These are phyloP conservation scores for Drosophila asahinai DNA, from an alignment of 1,140 invertebrate genomes.

Conservation along the genomic window DNA sequence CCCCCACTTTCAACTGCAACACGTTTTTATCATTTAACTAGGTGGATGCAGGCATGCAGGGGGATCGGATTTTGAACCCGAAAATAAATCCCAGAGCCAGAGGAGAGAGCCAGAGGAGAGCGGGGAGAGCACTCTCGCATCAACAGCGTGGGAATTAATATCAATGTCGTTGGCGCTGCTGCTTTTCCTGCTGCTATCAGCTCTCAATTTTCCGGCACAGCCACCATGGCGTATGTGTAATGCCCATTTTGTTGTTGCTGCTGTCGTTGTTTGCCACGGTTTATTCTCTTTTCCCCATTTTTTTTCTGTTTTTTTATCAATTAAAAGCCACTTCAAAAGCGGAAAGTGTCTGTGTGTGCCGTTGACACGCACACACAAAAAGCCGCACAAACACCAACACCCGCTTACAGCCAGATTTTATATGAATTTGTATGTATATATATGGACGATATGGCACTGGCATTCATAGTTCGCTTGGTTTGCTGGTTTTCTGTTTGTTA, in stretches of 20 bases:
- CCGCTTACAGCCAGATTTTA: slow-evolving; percentile 33
- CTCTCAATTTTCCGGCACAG: slow-evolving; percentile 64
- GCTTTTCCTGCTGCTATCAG: slow-evolving; percentile 68
- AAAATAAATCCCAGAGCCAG: slow-evolving; percentile 44
- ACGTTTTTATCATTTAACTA: slow-evolving; percentile 79
- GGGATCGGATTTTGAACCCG: slow-evolving; percentile 1
- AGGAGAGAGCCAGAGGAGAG: not conserved
- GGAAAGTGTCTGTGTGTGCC: slow-evolving; percentile 76
- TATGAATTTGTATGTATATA: not conserved
- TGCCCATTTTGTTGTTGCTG: slow-evolving; percentile 47
- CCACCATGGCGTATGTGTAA: slow-evolving; percentile 80
- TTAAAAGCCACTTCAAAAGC: slow-evolving; percentile 84
- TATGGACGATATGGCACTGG: slow-evolving; percentile 18
- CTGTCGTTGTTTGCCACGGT: slow-evolving; percentile 36
- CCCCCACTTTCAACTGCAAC: slow-evolving; percentile 42
- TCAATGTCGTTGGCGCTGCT: slow-evolving; percentile 69
- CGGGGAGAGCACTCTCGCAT: slow-evolving; percentile 38
- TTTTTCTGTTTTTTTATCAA: slow-evolving; percentile 67
- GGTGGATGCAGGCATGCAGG: slow-evolving; percentile 14
- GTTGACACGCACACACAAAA: slow-evolving; percentile 73
- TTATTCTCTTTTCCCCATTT: slow-evolving; percentile 51
- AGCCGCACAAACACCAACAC: slow-evolving; percentile 44
- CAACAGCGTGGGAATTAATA: slow-evolving; percentile 81
- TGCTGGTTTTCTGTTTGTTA: slow-evolving; percentile 70
- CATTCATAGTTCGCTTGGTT: slow-evolving; percentile 62